Base-by-base conservation (phyloP, 2,113 vertebrate genomes). In the Isurus oxyrinchus region DNA sequence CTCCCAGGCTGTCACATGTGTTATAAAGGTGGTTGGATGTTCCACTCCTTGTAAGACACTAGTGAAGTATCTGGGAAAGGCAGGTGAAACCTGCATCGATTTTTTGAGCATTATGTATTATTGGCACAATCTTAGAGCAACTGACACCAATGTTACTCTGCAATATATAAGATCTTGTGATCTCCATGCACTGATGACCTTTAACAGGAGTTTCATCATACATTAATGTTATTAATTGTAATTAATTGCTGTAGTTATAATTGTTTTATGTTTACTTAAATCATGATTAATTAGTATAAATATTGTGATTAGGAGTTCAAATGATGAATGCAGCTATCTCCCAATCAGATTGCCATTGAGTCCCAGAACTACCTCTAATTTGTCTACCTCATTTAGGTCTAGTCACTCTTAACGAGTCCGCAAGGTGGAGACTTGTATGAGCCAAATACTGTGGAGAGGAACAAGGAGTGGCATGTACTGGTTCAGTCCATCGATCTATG, bases 191-290 rank as follows among this genome's bases (percentile, higher is more conserved):
- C 31, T 63, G 57, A 93, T 93, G 57, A n/a, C 35, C 59, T 21
- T 93, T 23, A 93, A n/a, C 59, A 19, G 90, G 19, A 40, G 59
- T 93, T 93, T 93, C 35, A n/a, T 61, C 5, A 13, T 59, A 93
- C 31, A 40, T 88, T 31, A 88, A 49, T n/a, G 57, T 19, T 93
- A 63, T 35, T 63, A 61, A 61, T 31, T 35, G 69, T 31, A 72
- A 5, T 31, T 72, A 72, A 72, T 72, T 72, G 8, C 14, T 61
- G 61, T 61, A 61, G 61, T 61, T 88, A 57, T 27, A 11, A 55
- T n/a, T 93, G 57, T 61, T 93, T n/a, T 61, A 44, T 61, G 90
- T 63, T n/a, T n/a, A 93, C n/a, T 93, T 93, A 93, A 21, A 59
- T 31, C 27, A 59, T 57, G 53, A 59, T 2, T 31, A 93, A 57